Percentiles rank a stretch among this genome's conserved stretches.
These are phyloP conservation scores for Linnaemya vulpina DNA, from an alignment of 2,888 invertebrate species.

Conservation along the genomic window DNA sequence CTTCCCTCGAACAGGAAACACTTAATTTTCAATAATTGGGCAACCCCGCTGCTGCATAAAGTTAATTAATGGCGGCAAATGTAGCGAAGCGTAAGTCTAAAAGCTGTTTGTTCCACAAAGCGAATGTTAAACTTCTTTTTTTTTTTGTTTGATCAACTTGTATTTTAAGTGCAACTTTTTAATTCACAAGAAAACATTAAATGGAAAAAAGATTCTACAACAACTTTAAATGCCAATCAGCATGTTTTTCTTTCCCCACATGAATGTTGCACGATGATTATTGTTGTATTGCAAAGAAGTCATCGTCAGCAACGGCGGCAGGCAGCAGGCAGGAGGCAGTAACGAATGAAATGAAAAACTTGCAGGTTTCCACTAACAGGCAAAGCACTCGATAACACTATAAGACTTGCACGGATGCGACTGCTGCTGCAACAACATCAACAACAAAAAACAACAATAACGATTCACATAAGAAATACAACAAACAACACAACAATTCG, in stretches of 20 bases:
- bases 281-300: constrained; percentile 35
- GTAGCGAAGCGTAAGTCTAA: constrained; percentile 43
- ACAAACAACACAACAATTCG: constrained; percentile 56
- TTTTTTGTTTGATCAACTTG: background rate
- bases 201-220: constrained; percentile 58
- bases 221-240: constrained; percentile 71
- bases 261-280: constrained; percentile 63
- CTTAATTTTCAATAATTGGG: constrained; percentile 14
- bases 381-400: constrained; percentile 35
- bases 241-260: constrained; percentile 64
- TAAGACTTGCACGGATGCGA: constrained; percentile 38
- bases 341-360: constrained; percentile 45
- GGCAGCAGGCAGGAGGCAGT: constrained; percentile 26
- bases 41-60: constrained; percentile 35
- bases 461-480: constrained; percentile 19
- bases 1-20: constrained; percentile 11
- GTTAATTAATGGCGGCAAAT: constrained; percentile 61
- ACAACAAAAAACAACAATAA: background rate
- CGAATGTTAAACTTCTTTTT: constrained; percentile 16
- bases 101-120: constrained; percentile 53
- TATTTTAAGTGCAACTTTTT: constrained; percentile 47
- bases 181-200: constrained; percentile 57
- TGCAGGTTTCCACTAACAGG: constrained; percentile 54
- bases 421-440: constrained; percentile 30
- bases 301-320: constrained; percentile 29